Conservation (phyloP, 2,113 vertebrate genomes). For the Laticauda colubrina region DNA sequence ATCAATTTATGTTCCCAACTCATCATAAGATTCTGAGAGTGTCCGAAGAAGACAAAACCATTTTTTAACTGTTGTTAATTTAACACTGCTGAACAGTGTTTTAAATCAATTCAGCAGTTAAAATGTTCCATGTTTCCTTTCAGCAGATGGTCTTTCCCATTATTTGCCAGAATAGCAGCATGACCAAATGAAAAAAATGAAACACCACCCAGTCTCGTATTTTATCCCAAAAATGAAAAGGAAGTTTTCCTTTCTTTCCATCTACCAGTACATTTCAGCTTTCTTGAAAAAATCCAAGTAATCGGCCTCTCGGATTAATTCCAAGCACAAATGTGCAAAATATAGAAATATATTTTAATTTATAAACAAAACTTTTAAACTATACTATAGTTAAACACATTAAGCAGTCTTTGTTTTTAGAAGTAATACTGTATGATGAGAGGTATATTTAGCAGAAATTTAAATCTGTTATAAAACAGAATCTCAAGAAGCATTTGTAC, state of each 20-base stretch:
- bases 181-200: constrained; percentile 3
- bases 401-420: background rate
- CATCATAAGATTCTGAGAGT: background rate
- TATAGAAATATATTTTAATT: background rate
- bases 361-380: background rate
- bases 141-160: constrained; percentile 16
- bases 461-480: background rate
- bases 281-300: background rate
- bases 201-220: background rate
- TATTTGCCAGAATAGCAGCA: constrained; percentile 16
- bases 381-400: background rate
- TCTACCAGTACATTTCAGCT: background rate
- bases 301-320: background rate
- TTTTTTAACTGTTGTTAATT: background rate
- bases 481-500: background rate
- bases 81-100: background rate
- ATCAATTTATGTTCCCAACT: background rate
- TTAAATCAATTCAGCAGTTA: background rate
- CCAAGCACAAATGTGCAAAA: background rate
- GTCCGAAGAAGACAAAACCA: rapidly evolving
- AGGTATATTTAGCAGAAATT: background rate
- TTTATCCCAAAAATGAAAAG: background rate
- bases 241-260: background rate
- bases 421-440: background rate
- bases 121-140: background rate